These are phyloP conservation scores for Caenorhabditis sulstoni DNA, from an alignment of 2,888 invertebrate species.

Conservation along the genomic window DNA sequence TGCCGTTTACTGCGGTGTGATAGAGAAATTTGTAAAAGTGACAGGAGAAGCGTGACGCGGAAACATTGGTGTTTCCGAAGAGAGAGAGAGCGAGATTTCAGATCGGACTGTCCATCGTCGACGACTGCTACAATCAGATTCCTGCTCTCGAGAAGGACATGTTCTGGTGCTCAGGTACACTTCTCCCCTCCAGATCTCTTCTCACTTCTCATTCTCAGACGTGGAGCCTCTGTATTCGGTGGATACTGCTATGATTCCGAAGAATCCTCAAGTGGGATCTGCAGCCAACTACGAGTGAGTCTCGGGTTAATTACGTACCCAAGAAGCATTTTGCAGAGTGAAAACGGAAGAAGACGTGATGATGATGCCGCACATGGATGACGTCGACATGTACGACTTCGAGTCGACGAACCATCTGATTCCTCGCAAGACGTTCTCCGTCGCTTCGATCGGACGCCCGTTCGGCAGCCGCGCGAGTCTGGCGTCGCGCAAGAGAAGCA, in stretches of 20 bases:
- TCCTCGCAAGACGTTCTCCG: conserved; percentile 60
- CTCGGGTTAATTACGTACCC: no score
- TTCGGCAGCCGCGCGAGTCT: conserved; percentile 60
- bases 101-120: conserved; percentile 68
- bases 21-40: no score
- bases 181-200: neutral
- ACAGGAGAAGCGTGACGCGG: no score
- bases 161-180: conserved; percentile 64
- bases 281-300: conserved; percentile 68
- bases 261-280: conserved; percentile 71
- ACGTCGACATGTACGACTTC: conserved; percentile 57
- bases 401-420: conserved; percentile 54
- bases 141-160: conserved; percentile 65
- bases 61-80: no score
- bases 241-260: conserved; percentile 69
- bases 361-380: conserved; percentile 66
- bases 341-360: conserved; percentile 58
- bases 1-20: no score
- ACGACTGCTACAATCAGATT: conserved; percentile 67
- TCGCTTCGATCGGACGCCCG: conserved; percentile 50
- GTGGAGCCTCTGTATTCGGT: conserved; percentile 68
- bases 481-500: conserved; percentile 48
- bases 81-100: no score
- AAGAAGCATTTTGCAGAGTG: conserved; percentile 17
- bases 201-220: conserved; percentile 21